A percentile compares a stretch with the other conserved stretches of the same genome.
These are phyloP conservation scores for Onychostoma macrolepis DNA, from an alignment of 2,113 vertebrate species.

Conservation along the genomic window DNA sequence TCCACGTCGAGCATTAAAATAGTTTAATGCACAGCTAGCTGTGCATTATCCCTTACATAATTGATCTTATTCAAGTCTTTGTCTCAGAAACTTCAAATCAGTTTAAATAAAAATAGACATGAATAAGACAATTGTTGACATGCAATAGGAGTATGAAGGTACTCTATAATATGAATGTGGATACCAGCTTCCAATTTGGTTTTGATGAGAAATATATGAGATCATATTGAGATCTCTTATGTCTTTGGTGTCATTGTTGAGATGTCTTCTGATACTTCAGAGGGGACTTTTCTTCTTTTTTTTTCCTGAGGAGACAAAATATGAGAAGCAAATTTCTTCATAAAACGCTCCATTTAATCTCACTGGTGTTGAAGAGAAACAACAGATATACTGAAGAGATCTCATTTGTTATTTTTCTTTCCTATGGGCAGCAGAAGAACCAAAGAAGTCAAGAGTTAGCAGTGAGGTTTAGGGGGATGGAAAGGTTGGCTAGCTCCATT, in stretches of 20 bases:
- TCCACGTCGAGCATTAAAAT: no score
- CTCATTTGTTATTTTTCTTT: neutral
- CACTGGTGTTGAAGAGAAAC: neutral
- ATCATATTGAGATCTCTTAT: neutral
- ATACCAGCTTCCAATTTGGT: neutral
- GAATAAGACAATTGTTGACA: neutral
- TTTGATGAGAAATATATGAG: neutral
- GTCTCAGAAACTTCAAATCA: neutral
- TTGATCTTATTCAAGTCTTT: no score
- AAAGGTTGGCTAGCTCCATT: conserved; percentile 10
- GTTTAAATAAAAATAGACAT: neutral
- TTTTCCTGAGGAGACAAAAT: neutral
- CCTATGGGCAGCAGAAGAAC: neutral
- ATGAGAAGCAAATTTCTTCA: no score
- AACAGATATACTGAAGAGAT: neutral
- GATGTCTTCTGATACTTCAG: neutral
- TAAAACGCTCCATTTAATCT: neutral
- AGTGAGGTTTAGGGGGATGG: conserved; percentile 1
- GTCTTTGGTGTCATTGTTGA: neutral
- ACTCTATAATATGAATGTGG: neutral
- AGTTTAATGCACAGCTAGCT: no score
- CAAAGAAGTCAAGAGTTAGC: conserved; percentile 10
- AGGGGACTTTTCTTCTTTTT: no score
- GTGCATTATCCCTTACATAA: no score
- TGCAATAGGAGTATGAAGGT: neutral